These are phyloP conservation scores for Gambusia holbrooki DNA, from an alignment of 2,113 vertebrate genomes.

Conservation along the genomic window DNA sequence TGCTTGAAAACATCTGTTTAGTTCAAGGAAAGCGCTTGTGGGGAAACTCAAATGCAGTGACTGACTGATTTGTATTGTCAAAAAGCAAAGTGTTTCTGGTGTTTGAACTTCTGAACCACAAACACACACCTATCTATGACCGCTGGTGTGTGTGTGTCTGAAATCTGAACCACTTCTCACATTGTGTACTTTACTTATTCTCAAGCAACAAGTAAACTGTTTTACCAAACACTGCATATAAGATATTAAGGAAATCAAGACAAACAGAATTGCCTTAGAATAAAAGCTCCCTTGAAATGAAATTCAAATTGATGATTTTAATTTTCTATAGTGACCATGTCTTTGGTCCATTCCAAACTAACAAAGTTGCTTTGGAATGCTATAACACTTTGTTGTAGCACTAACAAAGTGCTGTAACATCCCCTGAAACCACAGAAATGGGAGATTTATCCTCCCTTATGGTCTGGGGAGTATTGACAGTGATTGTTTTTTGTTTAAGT, in stretches of 20 bases:
- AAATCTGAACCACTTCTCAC: not conserved
- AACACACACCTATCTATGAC: no score
- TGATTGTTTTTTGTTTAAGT: slow-evolving; percentile 43
- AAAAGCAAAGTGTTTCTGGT: slow-evolving; percentile 8
- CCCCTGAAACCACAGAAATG: slow-evolving; percentile 32
- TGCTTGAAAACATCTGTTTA: not conserved
- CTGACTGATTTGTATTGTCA: not conserved
- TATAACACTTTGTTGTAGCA: no score
- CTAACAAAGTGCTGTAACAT: slow-evolving; percentile 9
- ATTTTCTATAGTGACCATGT: not conserved
- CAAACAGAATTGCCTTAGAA: slow-evolving; percentile 1
- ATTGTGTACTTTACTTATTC: not conserved
- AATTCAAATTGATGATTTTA: slow-evolving; percentile 13
- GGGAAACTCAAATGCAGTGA: not conserved
- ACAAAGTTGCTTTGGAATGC: no score
- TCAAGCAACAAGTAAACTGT: not conserved
- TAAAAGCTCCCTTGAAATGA: slow-evolving; percentile 11
- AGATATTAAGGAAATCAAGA: slow-evolving; percentile 13
- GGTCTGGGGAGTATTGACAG: slow-evolving; percentile 27
- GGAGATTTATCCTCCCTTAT: slow-evolving; percentile 2
- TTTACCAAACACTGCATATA: slow-evolving; percentile 13
- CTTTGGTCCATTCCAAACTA: no score
- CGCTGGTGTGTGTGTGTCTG: no score
- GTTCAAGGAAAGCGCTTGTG: not conserved
- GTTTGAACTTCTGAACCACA: not conserved